Base-by-base conservation (phyloP, 2,797 vertebrate species). In the Graptemys geographica region DNA sequence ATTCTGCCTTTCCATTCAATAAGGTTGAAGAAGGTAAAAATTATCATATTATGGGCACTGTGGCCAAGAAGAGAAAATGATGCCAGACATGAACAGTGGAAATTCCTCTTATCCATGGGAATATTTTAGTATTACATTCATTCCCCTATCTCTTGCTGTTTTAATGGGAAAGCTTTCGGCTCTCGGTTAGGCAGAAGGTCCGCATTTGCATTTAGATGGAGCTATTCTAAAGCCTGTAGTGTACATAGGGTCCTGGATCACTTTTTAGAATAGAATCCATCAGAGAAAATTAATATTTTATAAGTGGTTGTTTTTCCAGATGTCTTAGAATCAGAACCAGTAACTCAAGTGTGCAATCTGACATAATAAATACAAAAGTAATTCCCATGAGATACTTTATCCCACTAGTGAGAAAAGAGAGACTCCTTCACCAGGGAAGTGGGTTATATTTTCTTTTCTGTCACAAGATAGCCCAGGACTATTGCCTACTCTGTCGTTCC, bases 181-280 rank as follows among this genome's bases (percentile, higher is more conserved):
- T 97, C 95, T 89, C 87, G 87, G 90, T 97, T 97, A 97, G 95
- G 97, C 96, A 96, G 97, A 97, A 92, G 96, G 96, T 96, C 95
- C 2, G 1, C 96, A 98, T 98, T 98, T 98, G 98, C 98, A 98
- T 98, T 98, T 98, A 98, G 98, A 98, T 98, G 97, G 98, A 98
- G 97, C 97, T 97, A 96, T 98, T 98, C 96, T 97, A 95, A 97
- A 95, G 93, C 95, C 83, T 96, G 96, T 91, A 53, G 84, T 94
- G 83, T 56, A 89, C 81, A 82, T 91, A 83, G 94, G 86, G 94
- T 85, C 92, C 95, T 94, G 92, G 93, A 93, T 97, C 92, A 88
- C 95, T 97, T 98, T 95, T 98, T 97, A 98, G 97, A 98, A 97
- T 95, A 96, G 97, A 96, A 97, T 95, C 97, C 92, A n/a, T 91